A percentile compares a stretch with the other conserved stretches of the same genome.
These are phyloP conservation scores for Notodonta dromedarius DNA, from an alignment of 2,888 invertebrate genomes.

Conservation along the genomic window DNA sequence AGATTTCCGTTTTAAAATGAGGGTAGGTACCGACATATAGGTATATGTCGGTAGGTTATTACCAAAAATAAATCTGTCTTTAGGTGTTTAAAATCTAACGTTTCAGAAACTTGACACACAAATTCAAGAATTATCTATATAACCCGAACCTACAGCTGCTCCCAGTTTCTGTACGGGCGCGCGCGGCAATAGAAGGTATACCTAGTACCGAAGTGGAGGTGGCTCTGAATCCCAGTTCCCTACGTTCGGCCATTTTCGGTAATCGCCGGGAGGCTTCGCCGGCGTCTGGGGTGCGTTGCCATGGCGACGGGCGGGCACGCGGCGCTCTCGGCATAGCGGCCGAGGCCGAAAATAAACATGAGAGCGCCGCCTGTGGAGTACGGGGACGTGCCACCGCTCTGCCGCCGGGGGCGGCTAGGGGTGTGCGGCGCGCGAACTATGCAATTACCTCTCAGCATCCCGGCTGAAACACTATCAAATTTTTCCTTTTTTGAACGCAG, in stretches of 20 bases:
- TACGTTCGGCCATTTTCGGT: constrained; percentile 52
- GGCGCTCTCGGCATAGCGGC: constrained; percentile 61
- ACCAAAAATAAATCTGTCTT: no score
- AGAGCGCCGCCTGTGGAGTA: constrained; percentile 50
- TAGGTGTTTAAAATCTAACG: no score
- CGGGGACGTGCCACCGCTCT: constrained; percentile 35
- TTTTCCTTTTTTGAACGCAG: constrained; percentile 1
- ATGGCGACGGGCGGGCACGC: constrained; percentile 70
- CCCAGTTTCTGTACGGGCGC: no score
- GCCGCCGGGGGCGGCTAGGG: constrained; percentile 25
- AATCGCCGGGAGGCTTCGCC: constrained; percentile 52
- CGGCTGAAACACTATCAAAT: neutral
- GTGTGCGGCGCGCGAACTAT: constrained; percentile 34
- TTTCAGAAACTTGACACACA: no score
- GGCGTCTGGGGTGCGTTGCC: constrained; percentile 76
- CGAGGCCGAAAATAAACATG: constrained; percentile 77
- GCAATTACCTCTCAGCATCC: constrained; percentile 36
- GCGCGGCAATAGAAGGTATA: no score
- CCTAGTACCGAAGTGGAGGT: no score
- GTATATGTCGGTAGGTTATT: no score
- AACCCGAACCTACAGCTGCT: no score
- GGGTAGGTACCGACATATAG: no score
- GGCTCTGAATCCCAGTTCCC: constrained; percentile 27
- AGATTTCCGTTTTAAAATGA: no score
- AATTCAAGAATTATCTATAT: no score